Evolutionary conservation across 2,797 vertebrate genomes (phyloP).

Genomic region (Cichlasoma orientale): DNA sequence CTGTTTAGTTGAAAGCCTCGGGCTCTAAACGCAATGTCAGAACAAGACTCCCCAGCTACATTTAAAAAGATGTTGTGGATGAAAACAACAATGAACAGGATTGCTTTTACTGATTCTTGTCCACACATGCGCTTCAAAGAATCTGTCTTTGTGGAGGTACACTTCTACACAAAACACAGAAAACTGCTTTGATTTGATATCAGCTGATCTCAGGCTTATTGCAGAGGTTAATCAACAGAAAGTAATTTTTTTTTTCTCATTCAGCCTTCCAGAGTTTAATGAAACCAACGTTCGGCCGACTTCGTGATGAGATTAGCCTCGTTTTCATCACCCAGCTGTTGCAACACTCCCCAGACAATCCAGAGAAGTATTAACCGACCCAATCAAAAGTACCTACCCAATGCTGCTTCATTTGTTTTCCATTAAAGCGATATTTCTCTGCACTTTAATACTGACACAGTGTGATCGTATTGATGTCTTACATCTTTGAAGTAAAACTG

Average conservation of each 20-base stretch:
- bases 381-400: slow-evolving; percentile 1
- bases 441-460: slow-evolving; percentile 23
- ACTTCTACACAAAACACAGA: neutral
- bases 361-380: slow-evolving; percentile 16
- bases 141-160: neutral
- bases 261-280: slow-evolving; percentile 14
- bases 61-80: slow-evolving; percentile 20
- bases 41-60: neutral
- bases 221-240: slow-evolving; percentile 18
- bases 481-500: slow-evolving; percentile 48
- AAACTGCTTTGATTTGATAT: neutral
- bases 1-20: slow-evolving; percentile 42
- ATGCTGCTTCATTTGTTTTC: slow-evolving; percentile 49
- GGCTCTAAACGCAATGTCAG: slow-evolving; percentile 4
- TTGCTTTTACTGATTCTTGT: slow-evolving; percentile 1
- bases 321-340: slow-evolving; percentile 49
- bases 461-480: slow-evolving; percentile 41
- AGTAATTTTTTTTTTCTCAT: neutral
- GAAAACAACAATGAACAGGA: slow-evolving; percentile 24
- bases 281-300: neutral
- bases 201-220: neutral
- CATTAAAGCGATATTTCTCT: slow-evolving; percentile 36
- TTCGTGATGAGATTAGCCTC: slow-evolving; percentile 24
- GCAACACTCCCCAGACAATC: slow-evolving; percentile 19
- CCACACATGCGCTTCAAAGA: neutral